A percentile compares a stretch with the other conserved stretches of the same genome.
phyloP scores from a whole-genome alignment of 2,888 invertebrate genomes.

The Polydrusus pterygomalis region DNA sequence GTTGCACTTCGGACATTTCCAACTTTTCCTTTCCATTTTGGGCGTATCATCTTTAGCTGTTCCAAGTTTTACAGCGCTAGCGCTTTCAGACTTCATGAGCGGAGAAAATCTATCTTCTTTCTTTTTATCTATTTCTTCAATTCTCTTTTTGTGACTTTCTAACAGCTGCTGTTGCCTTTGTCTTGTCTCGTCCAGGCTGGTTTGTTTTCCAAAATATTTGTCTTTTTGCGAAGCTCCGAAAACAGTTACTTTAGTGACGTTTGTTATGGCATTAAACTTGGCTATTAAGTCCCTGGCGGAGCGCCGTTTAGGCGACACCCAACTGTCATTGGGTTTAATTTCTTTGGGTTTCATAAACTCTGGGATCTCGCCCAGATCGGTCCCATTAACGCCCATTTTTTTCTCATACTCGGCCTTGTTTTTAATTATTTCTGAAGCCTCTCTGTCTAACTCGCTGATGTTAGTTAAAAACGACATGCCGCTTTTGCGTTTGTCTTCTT shows the following conservation, averaged over 20 bases:
- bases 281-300: conserved; percentile 76
- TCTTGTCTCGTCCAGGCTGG: conserved; percentile 62
- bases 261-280: conserved; percentile 79
- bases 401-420: conserved; percentile 59
- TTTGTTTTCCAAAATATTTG: conserved; percentile 67
- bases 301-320: conserved; percentile 65
- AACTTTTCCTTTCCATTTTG: conserved; percentile 69
- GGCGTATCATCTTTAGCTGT: conserved; percentile 63
- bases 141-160: conserved; percentile 63
- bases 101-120: conserved; percentile 61
- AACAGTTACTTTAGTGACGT: conserved; percentile 75
- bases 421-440: conserved; percentile 84
- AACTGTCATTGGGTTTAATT: conserved; percentile 63
- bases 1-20: conserved; percentile 79
- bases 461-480: conserved; percentile 80
- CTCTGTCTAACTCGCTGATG: conserved; percentile 86
- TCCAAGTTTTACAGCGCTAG: conserved; percentile 64
- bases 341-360: conserved; percentile 70
- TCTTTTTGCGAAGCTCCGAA: conserved; percentile 68
- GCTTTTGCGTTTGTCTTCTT: conserved; percentile 75
- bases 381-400: conserved; percentile 52
- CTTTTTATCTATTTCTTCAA: conserved; percentile 65
- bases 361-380: conserved; percentile 66
- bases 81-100: conserved; percentile 70
- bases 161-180: conserved; percentile 63